Evolutionary conservation across 2,113 vertebrate genomes (phyloP).

Genomic region (Neogale vison): DNA sequence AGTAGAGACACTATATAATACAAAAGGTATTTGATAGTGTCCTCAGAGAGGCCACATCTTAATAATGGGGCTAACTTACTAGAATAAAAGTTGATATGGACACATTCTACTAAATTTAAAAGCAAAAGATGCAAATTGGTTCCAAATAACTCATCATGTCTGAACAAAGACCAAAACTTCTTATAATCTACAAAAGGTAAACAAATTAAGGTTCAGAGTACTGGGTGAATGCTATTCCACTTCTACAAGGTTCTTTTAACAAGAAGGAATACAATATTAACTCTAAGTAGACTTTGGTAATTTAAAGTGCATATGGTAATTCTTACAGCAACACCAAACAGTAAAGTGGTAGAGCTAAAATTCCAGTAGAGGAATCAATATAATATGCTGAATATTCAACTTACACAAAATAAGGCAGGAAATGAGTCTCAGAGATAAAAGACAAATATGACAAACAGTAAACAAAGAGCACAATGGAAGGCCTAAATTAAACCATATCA

Average conservation of each 20-base stretch:
- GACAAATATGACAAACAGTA: neutral
- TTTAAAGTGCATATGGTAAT: neutral
- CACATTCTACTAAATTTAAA: neutral
- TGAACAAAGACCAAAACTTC: constrained; percentile 12
- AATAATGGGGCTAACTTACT: neutral
- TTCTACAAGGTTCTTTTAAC: constrained; percentile 12
- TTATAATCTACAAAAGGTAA: constrained; percentile 28
- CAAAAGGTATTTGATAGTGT: neutral
- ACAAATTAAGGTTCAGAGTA: neutral
- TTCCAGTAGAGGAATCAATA: constrained; percentile 20
- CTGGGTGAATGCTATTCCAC: neutral
- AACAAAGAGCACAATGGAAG: neutral
- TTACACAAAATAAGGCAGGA: neutral
- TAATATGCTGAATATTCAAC: constrained; percentile 13
- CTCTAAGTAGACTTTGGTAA: constrained; percentile 8
- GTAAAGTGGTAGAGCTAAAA: constrained; percentile 20
- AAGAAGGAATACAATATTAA: neutral
- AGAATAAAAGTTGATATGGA: neutral
- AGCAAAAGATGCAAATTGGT: neutral
- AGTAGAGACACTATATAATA: neutral
- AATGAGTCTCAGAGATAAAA: neutral
- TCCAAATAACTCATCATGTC: neutral
- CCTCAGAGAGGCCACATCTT: neutral
- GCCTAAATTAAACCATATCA: neutral
- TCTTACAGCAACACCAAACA: neutral